Conservation (phyloP, 2,797 vertebrate species). For the Hafferia zeledoni region DNA sequence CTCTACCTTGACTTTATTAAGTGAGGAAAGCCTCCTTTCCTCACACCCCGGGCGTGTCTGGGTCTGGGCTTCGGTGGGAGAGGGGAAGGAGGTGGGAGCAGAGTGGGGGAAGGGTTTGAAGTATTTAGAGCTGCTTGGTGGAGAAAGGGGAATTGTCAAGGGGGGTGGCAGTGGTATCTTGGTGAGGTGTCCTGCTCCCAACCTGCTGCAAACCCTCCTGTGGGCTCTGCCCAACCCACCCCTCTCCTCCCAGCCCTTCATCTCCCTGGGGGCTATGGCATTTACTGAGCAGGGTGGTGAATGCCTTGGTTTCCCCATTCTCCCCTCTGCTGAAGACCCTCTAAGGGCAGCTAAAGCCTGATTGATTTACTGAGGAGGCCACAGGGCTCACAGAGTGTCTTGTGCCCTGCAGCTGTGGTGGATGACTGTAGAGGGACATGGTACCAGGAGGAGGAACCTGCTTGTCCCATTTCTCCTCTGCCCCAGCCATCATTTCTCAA, state of each 20-base stretch:
- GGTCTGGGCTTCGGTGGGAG: neutral
- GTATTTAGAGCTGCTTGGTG: slow-evolving; percentile 56
- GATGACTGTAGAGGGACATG: neutral
- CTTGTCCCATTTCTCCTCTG: neutral
- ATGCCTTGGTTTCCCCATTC: neutral
- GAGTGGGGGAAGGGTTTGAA: slow-evolving; percentile 14
- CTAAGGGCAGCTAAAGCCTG: neutral
- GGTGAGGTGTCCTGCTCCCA: neutral
- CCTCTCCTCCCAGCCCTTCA: neutral
- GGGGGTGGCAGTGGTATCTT: neutral
- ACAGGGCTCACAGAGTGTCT: neutral
- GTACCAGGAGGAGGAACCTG: neutral
- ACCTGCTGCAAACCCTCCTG: neutral
- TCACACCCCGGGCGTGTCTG: neutral
- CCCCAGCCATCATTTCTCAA: neutral
- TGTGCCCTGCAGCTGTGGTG: neutral
- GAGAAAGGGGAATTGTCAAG: slow-evolving; percentile 20
- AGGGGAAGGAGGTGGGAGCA: neutral
- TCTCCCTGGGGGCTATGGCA: fast-evolving
- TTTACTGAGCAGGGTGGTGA: neutral
- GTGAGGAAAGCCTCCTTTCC: slow-evolving; percentile 30
- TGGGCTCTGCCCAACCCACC: neutral
- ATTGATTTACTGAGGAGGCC: neutral
- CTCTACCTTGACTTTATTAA: slow-evolving; percentile 70
- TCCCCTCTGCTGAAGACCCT: neutral